Evolutionary conservation across 2,888 invertebrate genomes (phyloP), one percentile per base, ranked within the genome.

Genomic region (Philonicus albiceps): DNA sequence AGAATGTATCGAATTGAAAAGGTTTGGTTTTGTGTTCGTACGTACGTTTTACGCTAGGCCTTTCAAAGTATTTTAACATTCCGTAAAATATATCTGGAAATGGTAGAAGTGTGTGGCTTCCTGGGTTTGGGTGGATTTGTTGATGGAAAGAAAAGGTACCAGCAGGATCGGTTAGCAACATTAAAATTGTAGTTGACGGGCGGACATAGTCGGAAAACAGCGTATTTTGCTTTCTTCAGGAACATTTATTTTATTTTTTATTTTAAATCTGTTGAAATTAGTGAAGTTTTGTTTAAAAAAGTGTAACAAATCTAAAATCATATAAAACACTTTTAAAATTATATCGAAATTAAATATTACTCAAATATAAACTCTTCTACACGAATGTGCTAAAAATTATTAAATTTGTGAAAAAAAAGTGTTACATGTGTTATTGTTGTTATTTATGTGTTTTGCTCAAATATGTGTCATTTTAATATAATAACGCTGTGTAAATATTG

Each of bases 151-250:
- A 55, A 83, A 30, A 40, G 85, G 86, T 37, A 55, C 76, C 74
- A 86, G 27, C 85, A 86, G 72, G 84, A 73, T 78, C 55, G 40
- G 76, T 30, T 75, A 81, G 55, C 76, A 86, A 80, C 86, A 85
- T 86, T 64, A 86, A 72, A 78, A 75, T 85, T 80, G 86, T 87
- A 87, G 87, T 87, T 80, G 87, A 87, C 85, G 84, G 72, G 27
- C 78, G 86, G 86, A 86, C 87, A 72, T 81, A 85, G 86, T 86
- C 85, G 74, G 27, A 64, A 86, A 86, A 83, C 37, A 72, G 72
- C 64, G 37, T 64, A 83, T 83, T 64, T 64, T 83, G 34, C 22
- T 83, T 83, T 72, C 64, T 83, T 64, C 16, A 34, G 37, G n/a
- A 37, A 43, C n/a, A 83, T 83, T 72, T 83, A 22, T 64, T 83